Evolutionary conservation across 2,113 vertebrate species (phyloP), one percentile per base, ranked within the genome.

Genomic region (Aptenodytes patagonicus): DNA sequence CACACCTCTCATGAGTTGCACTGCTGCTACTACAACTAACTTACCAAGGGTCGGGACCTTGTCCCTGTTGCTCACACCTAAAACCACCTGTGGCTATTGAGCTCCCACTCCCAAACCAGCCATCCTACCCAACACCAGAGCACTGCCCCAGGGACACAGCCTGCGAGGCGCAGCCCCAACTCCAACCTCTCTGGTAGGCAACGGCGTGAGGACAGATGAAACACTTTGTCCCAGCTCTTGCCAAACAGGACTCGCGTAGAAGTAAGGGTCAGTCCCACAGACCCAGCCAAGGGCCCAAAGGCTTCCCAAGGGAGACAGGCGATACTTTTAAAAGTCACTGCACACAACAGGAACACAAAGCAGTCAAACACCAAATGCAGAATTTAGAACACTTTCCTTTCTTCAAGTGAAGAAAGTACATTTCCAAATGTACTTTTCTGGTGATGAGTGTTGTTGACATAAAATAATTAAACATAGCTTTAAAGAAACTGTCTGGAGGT

Each of bases 121-220:
- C 3, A 0, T 54, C 16, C 38, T 38, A 40, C 17, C 6, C 1
- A 0, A 7, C 14, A 38, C 21, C 49, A 55, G 14, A 86, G n/a
- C 32, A 10, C 28, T 55, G 40, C 16, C n/a, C 44, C 9, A 21
- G 7, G 29, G 40, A 71, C 32, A 29, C 19, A 70, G 22, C 6
- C 58, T 36, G 36, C 0, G 0, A 78, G 20, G 17, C 2, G 0
- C 20, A 68, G 20, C 32, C 22, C 18, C 0, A 1, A 8, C 13
- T 34, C 46, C 3, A 0, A 5, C 31, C n/a, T 26, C 14, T 52
- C 22, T n/a, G 32, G 31, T 24, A 51, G 13, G 32, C 14, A 36
- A 15, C 0, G 0, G 7, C 0, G 0, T 42, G 13, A 44, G 36
- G 28, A 47, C 26, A 34, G n/a, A 51, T 1, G 2, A 68, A 76